These are phyloP conservation scores for Zaprionus inermis DNA, from an alignment of 1,140 invertebrate species.

Conservation along the genomic window DNA sequence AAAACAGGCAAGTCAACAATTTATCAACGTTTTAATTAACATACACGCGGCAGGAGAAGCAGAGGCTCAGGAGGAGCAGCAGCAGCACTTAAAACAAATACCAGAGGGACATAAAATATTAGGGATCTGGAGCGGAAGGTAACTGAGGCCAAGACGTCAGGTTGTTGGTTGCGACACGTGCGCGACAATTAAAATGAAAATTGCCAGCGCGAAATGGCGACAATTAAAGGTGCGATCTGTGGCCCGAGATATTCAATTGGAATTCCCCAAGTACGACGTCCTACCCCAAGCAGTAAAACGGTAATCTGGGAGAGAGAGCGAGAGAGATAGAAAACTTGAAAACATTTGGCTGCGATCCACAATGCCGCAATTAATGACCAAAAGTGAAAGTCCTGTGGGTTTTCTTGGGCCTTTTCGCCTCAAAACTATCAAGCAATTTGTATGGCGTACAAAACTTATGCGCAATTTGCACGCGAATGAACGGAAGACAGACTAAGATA, in stretches of 20 bases:
- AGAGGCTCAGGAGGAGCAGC: not conserved
- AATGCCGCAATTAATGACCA: slow-evolving; percentile 42
- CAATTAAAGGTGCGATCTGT: slow-evolving; percentile 66
- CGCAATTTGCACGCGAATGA: slow-evolving; percentile 65
- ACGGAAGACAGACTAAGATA: slow-evolving; percentile 40
- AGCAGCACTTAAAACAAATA: slow-evolving; percentile 40
- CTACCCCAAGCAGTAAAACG: slow-evolving; percentile 19
- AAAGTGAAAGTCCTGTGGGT: slow-evolving; percentile 59
- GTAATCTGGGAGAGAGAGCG: not conserved
- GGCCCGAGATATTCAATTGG: slow-evolving; percentile 27
- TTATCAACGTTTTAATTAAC: slow-evolving; percentile 75
- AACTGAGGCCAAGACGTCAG: not conserved
- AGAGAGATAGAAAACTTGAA: slow-evolving; percentile 1
- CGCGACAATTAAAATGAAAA: slow-evolving; percentile 34
- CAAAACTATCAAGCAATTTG: slow-evolving; percentile 55
- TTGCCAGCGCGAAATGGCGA: slow-evolving; percentile 44
- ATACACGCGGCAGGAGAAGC: slow-evolving; percentile 28
- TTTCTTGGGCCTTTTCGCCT: slow-evolving; percentile 21
- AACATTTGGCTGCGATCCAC: slow-evolving; percentile 27
- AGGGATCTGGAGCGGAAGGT: not conserved
- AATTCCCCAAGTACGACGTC: slow-evolving; percentile 21
- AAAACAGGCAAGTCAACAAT: slow-evolving; percentile 55
- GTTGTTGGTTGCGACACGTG: slow-evolving; percentile 40
- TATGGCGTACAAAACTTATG: slow-evolving; percentile 56
- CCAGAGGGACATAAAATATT: slow-evolving; percentile 39